Conservation (phyloP, 2,113 vertebrate species). For the Chrysemys picta region DNA sequence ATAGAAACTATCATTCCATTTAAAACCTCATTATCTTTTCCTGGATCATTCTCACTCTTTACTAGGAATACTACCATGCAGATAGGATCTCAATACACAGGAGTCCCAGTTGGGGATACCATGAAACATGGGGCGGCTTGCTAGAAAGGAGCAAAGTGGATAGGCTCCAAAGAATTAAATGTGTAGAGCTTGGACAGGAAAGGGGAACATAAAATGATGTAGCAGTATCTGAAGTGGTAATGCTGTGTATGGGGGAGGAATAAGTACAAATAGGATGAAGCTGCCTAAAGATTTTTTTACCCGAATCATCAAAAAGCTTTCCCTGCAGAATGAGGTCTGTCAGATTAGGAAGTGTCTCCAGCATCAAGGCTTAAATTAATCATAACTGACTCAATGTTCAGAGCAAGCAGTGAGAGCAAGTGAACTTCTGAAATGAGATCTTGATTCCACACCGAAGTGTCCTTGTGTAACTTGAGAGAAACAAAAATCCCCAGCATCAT, state of each 20-base stretch:
- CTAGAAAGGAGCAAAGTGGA: not conserved
- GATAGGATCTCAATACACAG: not conserved
- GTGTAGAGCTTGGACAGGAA: not conserved
- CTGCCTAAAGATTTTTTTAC: not conserved
- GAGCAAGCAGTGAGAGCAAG: accelerated
- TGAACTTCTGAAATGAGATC: accelerated
- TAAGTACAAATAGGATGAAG: not conserved
- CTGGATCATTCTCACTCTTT: not conserved
- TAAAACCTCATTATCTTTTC: not conserved
- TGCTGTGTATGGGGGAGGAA: not conserved
- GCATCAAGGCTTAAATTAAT: not conserved
- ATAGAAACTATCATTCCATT: not conserved
- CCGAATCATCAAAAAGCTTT: not conserved
- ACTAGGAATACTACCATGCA: not conserved
- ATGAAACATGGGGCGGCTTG: not conserved
- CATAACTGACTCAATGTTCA: not conserved
- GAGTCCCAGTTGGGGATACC: not conserved
- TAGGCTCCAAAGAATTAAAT: not conserved
- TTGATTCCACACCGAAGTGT: not conserved
- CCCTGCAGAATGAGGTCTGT: not conserved
- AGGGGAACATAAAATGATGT: not conserved
- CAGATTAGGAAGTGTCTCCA: accelerated
- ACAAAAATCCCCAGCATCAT: not conserved
- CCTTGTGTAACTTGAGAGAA: not conserved
- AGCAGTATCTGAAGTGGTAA: not conserved